Conservation (phyloP, 2,113 vertebrate species). For the Camelus dromedarius region DNA sequence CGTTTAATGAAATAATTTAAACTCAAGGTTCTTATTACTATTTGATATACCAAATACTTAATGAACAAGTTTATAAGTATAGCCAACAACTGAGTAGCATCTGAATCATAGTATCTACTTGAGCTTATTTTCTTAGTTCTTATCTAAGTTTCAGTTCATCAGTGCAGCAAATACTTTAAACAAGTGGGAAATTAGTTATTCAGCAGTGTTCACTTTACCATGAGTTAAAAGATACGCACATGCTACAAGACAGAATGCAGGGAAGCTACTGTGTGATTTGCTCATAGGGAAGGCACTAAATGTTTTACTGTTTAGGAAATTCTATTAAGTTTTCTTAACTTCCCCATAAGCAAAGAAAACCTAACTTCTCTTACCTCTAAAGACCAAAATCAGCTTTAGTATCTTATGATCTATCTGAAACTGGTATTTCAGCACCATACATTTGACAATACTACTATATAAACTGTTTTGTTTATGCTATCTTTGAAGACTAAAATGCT, state of each 20-base stretch:
- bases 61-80: background rate
- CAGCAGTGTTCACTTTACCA: background rate
- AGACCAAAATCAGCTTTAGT: background rate
- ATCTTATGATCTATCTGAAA: slow-evolving; percentile 48
- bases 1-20: slow-evolving; percentile 20
- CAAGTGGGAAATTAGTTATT: background rate
- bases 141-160: background rate
- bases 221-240: background rate
- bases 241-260: background rate
- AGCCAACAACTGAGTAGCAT: background rate
- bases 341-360: slow-evolving; percentile 39
- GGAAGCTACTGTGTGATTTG: background rate
- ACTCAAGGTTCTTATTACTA: background rate
- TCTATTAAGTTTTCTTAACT: slow-evolving; percentile 32
- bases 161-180: background rate
- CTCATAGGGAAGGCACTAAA: background rate
- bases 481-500: slow-evolving; percentile 27
- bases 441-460: background rate
- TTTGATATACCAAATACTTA: background rate
- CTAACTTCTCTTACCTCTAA: slow-evolving; percentile 38
- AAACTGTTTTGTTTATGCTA: background rate
- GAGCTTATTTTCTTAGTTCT: background rate
- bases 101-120: background rate
- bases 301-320: slow-evolving; percentile 25
- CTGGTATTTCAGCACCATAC: background rate